These are phyloP conservation scores for Ramazzottius varieornatus DNA, from an alignment of 2,888 invertebrate genomes.

Conservation along the genomic window DNA sequence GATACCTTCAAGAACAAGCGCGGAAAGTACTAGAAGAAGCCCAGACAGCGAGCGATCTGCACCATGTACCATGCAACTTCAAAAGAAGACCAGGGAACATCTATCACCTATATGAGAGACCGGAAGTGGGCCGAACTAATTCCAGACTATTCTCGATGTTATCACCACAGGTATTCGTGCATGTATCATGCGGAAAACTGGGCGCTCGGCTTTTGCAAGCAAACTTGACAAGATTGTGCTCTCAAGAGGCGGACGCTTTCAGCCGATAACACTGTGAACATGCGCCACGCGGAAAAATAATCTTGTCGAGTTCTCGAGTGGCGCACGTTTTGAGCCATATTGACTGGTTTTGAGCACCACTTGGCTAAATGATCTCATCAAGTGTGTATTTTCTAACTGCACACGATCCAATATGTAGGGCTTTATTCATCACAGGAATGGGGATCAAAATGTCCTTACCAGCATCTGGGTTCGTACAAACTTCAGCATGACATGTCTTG, in stretches of 20 bases:
- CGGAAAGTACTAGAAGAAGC: slow-evolving; percentile 33
- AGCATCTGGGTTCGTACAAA: slow-evolving; percentile 36
- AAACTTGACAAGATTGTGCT: no score
- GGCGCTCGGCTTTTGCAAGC: no score
- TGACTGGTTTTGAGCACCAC: no score
- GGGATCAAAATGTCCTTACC: slow-evolving; percentile 33
- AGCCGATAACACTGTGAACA: no score
- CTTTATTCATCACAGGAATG: slow-evolving; percentile 33
- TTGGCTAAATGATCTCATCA: no score
- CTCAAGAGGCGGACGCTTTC: no score
- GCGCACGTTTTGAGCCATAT: no score
- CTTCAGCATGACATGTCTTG: slow-evolving; percentile 42
- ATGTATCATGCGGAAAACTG: no score
- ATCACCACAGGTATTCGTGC: slow-evolving; percentile 34
- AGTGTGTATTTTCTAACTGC: no score
- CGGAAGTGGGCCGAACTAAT: slow-evolving; percentile 27
- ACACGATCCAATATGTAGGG: slow-evolving; percentile 8
- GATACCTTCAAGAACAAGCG: slow-evolving; percentile 38
- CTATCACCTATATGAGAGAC: slow-evolving; percentile 38
- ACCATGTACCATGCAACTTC: slow-evolving; percentile 45
- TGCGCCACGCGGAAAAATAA: no score
- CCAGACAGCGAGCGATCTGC: slow-evolving; percentile 32
- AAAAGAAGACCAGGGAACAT: slow-evolving; percentile 40
- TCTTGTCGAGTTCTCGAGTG: no score
- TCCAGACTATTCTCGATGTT: slow-evolving; percentile 45